Conservation (phyloP, 2,797 vertebrate species). For the Phalanger gymnotis region DNA sequence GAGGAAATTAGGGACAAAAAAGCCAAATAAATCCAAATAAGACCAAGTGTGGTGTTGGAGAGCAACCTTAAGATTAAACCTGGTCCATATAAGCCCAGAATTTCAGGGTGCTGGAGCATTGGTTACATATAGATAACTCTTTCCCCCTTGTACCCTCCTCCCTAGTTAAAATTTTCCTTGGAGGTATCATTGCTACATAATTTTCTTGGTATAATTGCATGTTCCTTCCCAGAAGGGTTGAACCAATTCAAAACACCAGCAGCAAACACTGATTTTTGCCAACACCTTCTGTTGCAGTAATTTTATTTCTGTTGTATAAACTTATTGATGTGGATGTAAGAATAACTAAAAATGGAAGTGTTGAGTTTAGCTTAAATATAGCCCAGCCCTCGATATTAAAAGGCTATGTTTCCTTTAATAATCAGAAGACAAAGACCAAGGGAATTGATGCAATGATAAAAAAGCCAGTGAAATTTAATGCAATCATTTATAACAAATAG, state of each 20-base stretch:
- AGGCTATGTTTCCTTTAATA: conserved; percentile 59
- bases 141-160: not conserved
- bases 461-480: conserved; percentile 60
- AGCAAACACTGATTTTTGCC: not conserved
- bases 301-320: conserved; percentile 37
- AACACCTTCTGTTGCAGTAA: not conserved
- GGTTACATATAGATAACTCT: not conserved
- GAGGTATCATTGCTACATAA: not conserved
- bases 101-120: not conserved
- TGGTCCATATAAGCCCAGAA: not conserved
- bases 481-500: conserved; percentile 64
- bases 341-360: conserved; percentile 3
- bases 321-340: not conserved
- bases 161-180: not conserved
- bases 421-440: conserved; percentile 66
- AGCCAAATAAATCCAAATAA: not conserved
- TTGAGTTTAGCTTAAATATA: conserved; percentile 54
- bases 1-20: not conserved
- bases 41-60: not conserved
- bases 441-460: conserved; percentile 49
- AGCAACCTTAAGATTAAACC: not conserved
- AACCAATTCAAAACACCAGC: not conserved
- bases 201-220: not conserved
- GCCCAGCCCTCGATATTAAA: conserved; percentile 56
- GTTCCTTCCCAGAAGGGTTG: not conserved